Base-by-base conservation (phyloP, 2,113 vertebrate species). In the Mormoops blainvillei region DNA sequence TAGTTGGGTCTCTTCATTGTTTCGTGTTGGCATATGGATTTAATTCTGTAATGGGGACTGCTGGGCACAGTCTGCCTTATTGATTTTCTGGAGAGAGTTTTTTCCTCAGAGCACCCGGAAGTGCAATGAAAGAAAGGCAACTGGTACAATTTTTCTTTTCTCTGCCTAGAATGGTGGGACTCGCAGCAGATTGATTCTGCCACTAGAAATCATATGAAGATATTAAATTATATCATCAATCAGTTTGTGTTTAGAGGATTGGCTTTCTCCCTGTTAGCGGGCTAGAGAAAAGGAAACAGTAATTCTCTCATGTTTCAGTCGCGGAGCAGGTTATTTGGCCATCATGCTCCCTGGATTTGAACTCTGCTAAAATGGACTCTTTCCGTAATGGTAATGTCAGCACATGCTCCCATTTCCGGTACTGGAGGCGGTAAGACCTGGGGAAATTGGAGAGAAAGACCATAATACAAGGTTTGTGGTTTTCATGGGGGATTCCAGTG, bases 21-120 rank as follows among this genome's bases (percentile, higher is more conserved):
- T 98, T 98, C 96, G 95, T 98, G 97, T 98, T 99, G 99, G 99
- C 98, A 98, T 98, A 99, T 98, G 98, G 98, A 99, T 99, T 99
- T 99, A 99, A 98, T 98, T 98, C 98, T 98, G 96, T 98, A 99
- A 99, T 98, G 98, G 98, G 97, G 98, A 99, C 98, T 98, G 98
- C 98, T 98, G 98, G 97, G 98, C 98, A 97, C 98, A 98, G 98
- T 98, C 98, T 98, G 98, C 98, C 98, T 99, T 99, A 99, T 99
- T 99, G 99, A 99, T 99, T 99, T 99, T 98, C 98, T 98, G 95
- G 95, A 96, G 95, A 98, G 98, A 98, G 95, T 97, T 98, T 98
- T 98, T 93, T 95, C 94, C 96, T 91, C 95, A 98, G 97, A 97
- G 97, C 71, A 97, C 94, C 96, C 68, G 4, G 96, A 98, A 98